Conservation (phyloP, 2,113 vertebrate genomes). For the Ptychochromis oligacanthus region DNA sequence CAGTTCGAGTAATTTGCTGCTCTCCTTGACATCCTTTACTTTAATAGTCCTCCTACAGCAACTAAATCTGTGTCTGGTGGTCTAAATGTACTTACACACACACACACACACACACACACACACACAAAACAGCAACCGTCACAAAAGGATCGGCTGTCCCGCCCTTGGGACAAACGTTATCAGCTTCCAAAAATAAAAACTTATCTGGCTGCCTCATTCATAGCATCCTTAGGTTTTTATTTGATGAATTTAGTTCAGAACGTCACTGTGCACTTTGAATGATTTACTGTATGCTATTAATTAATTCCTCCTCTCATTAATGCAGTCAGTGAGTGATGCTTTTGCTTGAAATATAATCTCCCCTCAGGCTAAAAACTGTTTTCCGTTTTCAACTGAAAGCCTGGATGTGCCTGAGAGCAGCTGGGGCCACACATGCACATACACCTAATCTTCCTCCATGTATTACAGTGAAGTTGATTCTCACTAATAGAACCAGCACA, state of each 20-base stretch:
- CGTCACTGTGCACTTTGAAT: not conserved
- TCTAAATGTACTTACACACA: not conserved
- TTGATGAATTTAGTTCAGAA: not conserved
- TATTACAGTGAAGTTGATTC: conserved; percentile 31
- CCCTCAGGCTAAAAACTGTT: not conserved
- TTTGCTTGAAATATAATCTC: not conserved
- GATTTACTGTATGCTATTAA: not conserved
- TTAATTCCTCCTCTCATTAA: not conserved
- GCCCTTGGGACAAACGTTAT: not conserved
- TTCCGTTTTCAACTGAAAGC: not conserved
- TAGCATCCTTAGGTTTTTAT: not conserved
- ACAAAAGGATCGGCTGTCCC: not conserved
- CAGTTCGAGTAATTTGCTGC: conserved; percentile 24
- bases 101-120: conserved; percentile 13
- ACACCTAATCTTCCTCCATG: conserved; percentile 15
- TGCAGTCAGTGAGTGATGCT: not conserved
- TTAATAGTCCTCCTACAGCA: not conserved
- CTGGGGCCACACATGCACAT: not conserved
- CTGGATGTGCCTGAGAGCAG: not conserved
- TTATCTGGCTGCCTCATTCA: not conserved
- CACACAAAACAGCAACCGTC: conserved; percentile 13
- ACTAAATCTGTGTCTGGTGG: conserved; percentile 14
- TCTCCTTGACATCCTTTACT: conserved; percentile 20
- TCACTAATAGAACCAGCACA: conserved; percentile 45
- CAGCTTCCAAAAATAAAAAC: not conserved